Evolutionary conservation across 2,888 invertebrate species (phyloP).

Genomic region (Cephus nigrinus): DNA sequence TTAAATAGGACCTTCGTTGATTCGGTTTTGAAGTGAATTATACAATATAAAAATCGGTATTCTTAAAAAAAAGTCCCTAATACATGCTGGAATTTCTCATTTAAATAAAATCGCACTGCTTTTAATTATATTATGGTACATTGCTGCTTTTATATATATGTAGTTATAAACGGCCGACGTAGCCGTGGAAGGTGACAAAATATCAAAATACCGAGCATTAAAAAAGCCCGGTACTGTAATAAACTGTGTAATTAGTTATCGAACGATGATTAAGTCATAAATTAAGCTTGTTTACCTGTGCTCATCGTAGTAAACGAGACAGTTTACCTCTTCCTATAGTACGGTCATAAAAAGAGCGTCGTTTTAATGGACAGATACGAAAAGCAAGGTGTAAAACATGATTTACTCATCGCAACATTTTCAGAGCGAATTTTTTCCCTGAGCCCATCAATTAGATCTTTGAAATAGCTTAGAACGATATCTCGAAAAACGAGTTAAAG

Average conservation of each 20-base stretch:
- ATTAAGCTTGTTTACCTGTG: slow-evolving; percentile 35
- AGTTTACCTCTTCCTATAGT: slow-evolving; percentile 24
- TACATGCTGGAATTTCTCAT: not conserved
- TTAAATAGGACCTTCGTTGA: too few relatives aligned
- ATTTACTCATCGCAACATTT: slow-evolving; percentile 36
- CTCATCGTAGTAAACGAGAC: slow-evolving; percentile 15
- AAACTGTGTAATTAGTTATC: slow-evolving; percentile 41
- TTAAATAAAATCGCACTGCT: not conserved
- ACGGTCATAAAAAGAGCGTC: slow-evolving; percentile 30
- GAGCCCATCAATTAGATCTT: not conserved
- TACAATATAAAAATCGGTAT: not conserved
- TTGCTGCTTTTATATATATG: not conserved
- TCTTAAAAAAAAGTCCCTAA: not conserved
- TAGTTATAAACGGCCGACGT: slow-evolving; percentile 10
- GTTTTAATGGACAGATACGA: slow-evolving; percentile 27
- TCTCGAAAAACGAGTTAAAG: not conserved
- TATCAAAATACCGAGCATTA: slow-evolving; percentile 32
- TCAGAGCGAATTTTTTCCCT: not conserved
- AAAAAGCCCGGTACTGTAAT: slow-evolving; percentile 29
- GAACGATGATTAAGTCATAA: slow-evolving; percentile 41
- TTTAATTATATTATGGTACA: not conserved
- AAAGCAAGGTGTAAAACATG: slow-evolving; percentile 38
- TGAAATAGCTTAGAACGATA: not conserved
- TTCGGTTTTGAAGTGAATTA: not conserved
- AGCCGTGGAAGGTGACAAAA: slow-evolving; percentile 16